Base-by-base conservation (phyloP, 2,797 vertebrate genomes). In the Holocentrus rufus region DNA sequence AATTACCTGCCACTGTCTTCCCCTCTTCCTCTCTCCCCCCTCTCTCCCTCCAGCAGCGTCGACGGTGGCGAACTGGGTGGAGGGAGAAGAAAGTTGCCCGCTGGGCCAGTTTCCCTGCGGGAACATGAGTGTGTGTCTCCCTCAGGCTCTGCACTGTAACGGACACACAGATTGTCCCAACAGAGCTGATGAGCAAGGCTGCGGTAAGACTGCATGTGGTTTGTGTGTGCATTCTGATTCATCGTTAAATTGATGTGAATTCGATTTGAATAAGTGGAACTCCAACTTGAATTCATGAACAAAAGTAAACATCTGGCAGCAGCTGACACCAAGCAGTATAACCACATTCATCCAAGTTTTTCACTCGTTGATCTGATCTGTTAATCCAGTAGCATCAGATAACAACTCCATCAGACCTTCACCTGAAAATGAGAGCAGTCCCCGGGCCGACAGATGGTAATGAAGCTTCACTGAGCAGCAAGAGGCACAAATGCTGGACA, bases 101-200 rank as follows among this genome's bases (percentile, higher is more conserved):
- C 92, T 95, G 0, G 93, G 92, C 14, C 93, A 94, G 69, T 96
- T 96, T 58, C 95, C 95, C n/a, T 95, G 94, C 70, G 94, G 94
- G 49, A 96, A 96, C 80, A 84, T 92, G 52, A 94, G 66, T 0
- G 87, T 85, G 2, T 95, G 95, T 55, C 84, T 96, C 60, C 95
- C 88, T 0, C 85, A 90, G 64, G 86, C 84, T 69, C 91, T 96
- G 69, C 92, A 93, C 72, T 96, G 94, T 6, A 95, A 96, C 10
- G 93, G 93, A 3, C 81, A 93, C 86, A 91, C 87, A 25, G 94
- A 95, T 86, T 96, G 94, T 67, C 87, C 88, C 31, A 96, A 96
- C 0, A 92, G 93, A 18, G 94, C 93, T 0, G 95, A 96, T 0
- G 93, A 97, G 81, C 86, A 85, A 1, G 89, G 80, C 54, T 94